These are phyloP conservation scores for Corythornis cristatus DNA, from an alignment of 2,113 vertebrate species.

Conservation along the genomic window DNA sequence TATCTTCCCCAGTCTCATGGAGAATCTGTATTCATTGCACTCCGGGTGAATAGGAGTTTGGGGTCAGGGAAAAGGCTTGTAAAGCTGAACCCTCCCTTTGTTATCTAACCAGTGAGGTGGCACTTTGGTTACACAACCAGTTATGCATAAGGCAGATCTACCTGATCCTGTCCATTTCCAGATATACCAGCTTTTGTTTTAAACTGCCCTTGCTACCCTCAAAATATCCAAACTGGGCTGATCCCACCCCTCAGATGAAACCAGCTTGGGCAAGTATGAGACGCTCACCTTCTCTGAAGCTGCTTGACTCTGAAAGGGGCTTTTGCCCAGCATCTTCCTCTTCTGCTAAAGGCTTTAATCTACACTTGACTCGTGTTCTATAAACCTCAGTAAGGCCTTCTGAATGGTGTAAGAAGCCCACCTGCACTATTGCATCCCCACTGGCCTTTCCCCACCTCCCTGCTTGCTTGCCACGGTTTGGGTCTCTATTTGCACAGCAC, in stretches of 20 bases:
- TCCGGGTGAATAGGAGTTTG: neutral
- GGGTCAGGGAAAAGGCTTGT: neutral
- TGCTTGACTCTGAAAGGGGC: neutral
- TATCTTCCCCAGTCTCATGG: neutral
- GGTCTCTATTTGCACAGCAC: neutral
- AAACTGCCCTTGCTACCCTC: rapidly evolving
- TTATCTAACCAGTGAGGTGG: neutral
- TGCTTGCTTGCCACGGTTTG: neutral
- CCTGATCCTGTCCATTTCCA: neutral
- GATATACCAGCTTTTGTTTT: neutral
- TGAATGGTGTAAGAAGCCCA: neutral
- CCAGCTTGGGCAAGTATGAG: neutral
- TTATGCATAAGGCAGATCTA: neutral
- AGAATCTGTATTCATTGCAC: neutral
- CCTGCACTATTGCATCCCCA: neutral
- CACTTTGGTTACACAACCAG: neutral
- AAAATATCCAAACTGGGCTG: neutral
- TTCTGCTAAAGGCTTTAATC: neutral
- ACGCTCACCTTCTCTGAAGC: rapidly evolving
- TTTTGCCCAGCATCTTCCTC: neutral
- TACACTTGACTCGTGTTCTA: neutral
- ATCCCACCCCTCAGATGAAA: neutral
- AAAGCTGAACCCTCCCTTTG: rapidly evolving
- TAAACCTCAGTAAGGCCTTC: neutral
- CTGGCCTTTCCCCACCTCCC: neutral